Base-by-base conservation (phyloP, 1,140 invertebrate genomes). In the Drosophila subpulchrella region DNA sequence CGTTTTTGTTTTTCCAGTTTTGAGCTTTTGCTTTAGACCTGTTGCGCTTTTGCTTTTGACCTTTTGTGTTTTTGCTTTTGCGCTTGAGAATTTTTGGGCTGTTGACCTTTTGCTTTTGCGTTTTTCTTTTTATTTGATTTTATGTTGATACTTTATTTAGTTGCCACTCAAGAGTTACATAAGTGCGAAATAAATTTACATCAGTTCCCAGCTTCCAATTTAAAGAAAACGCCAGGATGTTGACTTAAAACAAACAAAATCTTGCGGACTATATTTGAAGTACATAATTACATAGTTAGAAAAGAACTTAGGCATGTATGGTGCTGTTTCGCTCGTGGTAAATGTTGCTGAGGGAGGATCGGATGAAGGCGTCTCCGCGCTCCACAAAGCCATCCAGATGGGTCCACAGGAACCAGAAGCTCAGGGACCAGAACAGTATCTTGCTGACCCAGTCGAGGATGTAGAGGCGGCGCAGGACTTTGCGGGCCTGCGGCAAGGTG, bases 401-500 rank as follows among this genome's bases (percentile, higher is more conserved):
- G 4, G 78, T 79, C 91, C 91, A 94, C 12, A 93, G 53, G 41
- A 93, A 92, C 79, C 93, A 93, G 13, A 84, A 91, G 11, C 68
- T 78, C 0, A 93, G 68, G 8, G 75, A 53, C 36, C 85, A 92
- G n/a, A 93, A 66, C 7, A 93, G 54, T 10, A 92, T 48, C 58
- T 92, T 92, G 36, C 88, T 81, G 3, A 92, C 46, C 57, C 92
- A 83, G 77, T 95, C 94, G 59, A 95, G 81, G 63, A 94, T 93
- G 82, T 94, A 95, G 12, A 95, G 91, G 74, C 94, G 94, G 65
- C 92, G 93, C 4, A 95, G 81, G 0, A 96, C 92, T 51, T 93
- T 94, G 47, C 94, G 94, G 0, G 96, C 95, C 13, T 94, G 93
- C 0, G 96, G 96, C 3, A 98, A 70, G 0, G 96, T 97, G n/a